phyloP scores from a whole-genome alignment of 2,113 vertebrate genomes.

The Benitochromis conjunctus region DNA sequence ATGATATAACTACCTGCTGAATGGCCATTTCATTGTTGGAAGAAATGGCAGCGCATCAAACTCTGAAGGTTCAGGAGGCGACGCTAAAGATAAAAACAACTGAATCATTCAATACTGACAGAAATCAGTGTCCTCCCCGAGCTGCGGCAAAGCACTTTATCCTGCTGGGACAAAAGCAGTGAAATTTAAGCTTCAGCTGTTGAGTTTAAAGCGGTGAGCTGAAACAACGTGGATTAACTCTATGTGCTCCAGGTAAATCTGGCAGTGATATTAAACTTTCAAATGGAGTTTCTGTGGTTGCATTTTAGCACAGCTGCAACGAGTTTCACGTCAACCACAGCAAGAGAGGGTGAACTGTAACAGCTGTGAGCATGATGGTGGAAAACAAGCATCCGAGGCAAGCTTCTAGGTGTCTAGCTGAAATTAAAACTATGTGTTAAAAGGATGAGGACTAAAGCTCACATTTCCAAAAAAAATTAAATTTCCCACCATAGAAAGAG shows the following conservation, averaged over 20 bases:
- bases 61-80: neutral
- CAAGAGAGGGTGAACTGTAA: neutral
- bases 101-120: neutral
- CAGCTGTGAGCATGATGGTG: neutral
- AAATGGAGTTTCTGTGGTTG: neutral
- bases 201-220: neutral
- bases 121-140: neutral
- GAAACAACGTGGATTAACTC: neutral
- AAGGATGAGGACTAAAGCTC: neutral
- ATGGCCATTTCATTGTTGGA: neutral
- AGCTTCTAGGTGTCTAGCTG: neutral
- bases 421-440: neutral
- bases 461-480: neutral
- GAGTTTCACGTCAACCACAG: neutral
- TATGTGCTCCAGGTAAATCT: neutral
- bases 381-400: neutral
- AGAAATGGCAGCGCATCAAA: neutral
- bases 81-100: neutral
- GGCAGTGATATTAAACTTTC: neutral
- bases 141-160: neutral
- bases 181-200: neutral
- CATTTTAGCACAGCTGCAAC: neutral
- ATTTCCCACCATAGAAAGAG: neutral
- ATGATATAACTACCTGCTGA: conserved; percentile 33
- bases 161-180: neutral